These are phyloP conservation scores for Trimorus sp. DNA, from an alignment of 2,888 invertebrate genomes.

Conservation along the genomic window DNA sequence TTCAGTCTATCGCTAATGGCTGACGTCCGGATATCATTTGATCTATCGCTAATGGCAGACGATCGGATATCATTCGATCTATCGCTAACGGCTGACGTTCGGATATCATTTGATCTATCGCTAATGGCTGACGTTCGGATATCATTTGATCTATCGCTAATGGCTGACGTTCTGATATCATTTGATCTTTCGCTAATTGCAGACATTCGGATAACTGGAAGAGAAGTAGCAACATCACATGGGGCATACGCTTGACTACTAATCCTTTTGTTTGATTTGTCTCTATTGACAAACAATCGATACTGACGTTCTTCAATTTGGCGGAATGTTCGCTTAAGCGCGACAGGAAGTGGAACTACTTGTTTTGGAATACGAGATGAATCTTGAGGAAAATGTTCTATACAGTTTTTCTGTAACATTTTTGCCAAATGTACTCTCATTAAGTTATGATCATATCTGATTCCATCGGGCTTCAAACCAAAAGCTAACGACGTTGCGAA, in stretches of 20 bases:
- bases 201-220: not conserved
- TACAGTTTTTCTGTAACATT: not conserved
- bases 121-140: too few species aligned
- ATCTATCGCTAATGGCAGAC: too few species aligned
- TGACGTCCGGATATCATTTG: too few species aligned
- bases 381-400: slow-evolving; percentile 26
- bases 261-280: not conserved
- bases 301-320: not conserved
- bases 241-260: not conserved
- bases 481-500: slow-evolving; percentile 20
- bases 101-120: too few species aligned
- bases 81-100: too few species aligned
- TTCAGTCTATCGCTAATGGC: too few species aligned
- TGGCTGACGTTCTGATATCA: too few species aligned
- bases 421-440: slow-evolving; percentile 3
- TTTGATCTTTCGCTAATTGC: too few species aligned
- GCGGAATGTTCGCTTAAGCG: not conserved
- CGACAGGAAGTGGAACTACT: not conserved
- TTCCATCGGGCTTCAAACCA: slow-evolving; percentile 6
- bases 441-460: too few species aligned
- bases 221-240: not conserved
- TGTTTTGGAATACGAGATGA: not conserved
- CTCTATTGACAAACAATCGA: not conserved
- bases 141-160: too few species aligned
- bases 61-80: too few species aligned